Conservation (phyloP, 2,113 vertebrate species). For the Dendropsophus ebraccatus region DNA sequence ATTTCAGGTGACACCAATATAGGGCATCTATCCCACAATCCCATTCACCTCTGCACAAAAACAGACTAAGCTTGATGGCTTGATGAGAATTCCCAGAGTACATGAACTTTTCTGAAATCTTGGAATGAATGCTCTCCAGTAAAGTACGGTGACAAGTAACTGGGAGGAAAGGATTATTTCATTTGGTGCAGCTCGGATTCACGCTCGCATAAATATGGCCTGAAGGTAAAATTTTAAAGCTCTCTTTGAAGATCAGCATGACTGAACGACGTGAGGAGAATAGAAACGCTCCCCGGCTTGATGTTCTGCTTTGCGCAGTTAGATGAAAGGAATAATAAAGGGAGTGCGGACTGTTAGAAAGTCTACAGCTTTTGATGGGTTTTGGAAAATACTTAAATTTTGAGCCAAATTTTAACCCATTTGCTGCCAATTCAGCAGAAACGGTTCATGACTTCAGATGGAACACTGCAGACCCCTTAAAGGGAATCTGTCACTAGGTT, state of each 20-base stretch:
- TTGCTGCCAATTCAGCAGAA: background rate
- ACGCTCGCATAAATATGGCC: constrained; percentile 55
- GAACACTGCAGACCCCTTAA: background rate
- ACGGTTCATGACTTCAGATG: background rate
- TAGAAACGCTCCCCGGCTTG: constrained; percentile 46
- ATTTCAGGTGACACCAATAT: background rate
- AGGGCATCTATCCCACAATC: background rate
- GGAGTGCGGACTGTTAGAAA: constrained; percentile 35
- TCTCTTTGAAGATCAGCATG: constrained; percentile 59
- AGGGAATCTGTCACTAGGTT: too few relatives aligned
- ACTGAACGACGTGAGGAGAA: constrained; percentile 55
- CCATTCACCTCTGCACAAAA: background rate
- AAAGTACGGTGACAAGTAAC: constrained; percentile 48
- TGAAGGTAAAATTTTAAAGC: constrained; percentile 57
- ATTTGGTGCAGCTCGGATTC: constrained; percentile 56
- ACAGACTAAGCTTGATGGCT: background rate
- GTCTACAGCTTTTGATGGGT: constrained; percentile 41
- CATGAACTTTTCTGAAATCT: constrained; percentile 17
- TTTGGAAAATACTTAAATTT: constrained; percentile 33
- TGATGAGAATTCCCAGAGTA: background rate
- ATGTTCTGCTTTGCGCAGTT: constrained; percentile 42
- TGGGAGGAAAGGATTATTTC: constrained; percentile 54
- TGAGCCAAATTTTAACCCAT: constrained; percentile 23
- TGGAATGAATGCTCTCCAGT: constrained; percentile 20
- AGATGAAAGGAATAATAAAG: constrained; percentile 56